Base-by-base conservation (phyloP, 2,888 invertebrate species). In the Lymantria monacha region DNA sequence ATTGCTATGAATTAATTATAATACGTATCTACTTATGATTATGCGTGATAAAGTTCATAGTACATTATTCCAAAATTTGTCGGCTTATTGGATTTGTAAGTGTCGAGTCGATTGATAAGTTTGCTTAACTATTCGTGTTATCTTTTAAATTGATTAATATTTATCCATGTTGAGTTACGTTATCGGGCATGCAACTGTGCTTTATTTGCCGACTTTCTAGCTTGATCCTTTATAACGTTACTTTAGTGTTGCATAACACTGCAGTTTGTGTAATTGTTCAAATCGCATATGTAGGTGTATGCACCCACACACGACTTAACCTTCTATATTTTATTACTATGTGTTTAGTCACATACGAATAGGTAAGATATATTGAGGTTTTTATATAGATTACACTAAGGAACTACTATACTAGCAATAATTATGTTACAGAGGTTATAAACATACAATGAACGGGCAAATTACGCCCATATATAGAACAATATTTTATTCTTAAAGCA, bases 271-370 rank as follows among this genome's bases (percentile, higher is more conserved):
- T 22, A 22, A 62, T 62, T 58, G 63, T 61, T 61, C 57, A 58
- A 58, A 60, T 22, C 22, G 22, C 59, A 22, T 67, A 47, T 59
- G 75, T 74, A 59, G 79, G 79, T 59, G 62, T 66, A 63, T 14
- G 49, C 69, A 53, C 78, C 77, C 73, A 80, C 79, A 65, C 11
- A 36, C 1, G 5, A 2, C 11, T 36, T 36, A 36, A 11, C 36
- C 9, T 36, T 36, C 11, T 9, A 1, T 36, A 36, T 36, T n/a
- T 36, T 9, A 36, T 11, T 11, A 2, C 8, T 36, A 11, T 36
- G 36, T 36, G 2, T 31, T 15, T 10, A 22, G 22, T 22, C 22
- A 22, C 22, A 22, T 22, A 22, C 22, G 22, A 22, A 22, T 22
- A 22, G 22, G 5, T 22, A 3, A 22, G n/a, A n/a, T n/a, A n/a